Evolutionary conservation across 1,140 invertebrate species (phyloP).

Genomic region (Drosophila ficusphila): DNA sequence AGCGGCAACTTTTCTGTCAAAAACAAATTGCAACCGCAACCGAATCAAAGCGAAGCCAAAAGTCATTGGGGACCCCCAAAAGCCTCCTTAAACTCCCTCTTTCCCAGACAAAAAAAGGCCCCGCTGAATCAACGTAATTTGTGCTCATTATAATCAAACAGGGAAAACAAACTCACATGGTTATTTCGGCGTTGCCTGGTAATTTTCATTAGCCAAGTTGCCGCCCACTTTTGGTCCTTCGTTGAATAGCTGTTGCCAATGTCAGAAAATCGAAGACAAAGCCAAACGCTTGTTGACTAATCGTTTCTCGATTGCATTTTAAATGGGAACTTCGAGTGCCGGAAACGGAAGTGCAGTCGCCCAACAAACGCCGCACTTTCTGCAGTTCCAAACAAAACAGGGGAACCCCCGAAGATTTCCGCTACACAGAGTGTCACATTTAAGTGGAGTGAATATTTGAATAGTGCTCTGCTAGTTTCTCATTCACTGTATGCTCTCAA

Average conservation of each 20-base stretch:
- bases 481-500: background rate
- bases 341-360: conserved; percentile 67
- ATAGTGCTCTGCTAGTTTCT: background rate
- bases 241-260: conserved; percentile 1
- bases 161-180: conserved; percentile 28
- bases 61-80: too few species aligned
- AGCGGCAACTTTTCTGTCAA: conserved; percentile 18
- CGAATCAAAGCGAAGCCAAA: conserved; percentile 18
- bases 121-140: conserved; percentile 66
- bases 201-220: conserved; percentile 58
- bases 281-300: conserved; percentile 59
- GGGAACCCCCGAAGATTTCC: conserved; percentile 4
- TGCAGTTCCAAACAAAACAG: background rate
- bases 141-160: conserved; percentile 62
- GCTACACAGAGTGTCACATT: background rate
- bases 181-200: conserved; percentile 10
- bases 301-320: conserved; percentile 68
- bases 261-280: conserved; percentile 32
- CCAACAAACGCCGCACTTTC: conserved; percentile 5
- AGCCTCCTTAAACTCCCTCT: too few species aligned
- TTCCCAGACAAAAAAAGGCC: conserved; percentile 17
- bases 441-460: background rate
- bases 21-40: conserved; percentile 47
- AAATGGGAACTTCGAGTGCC: conserved; percentile 45
- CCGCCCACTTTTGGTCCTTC: conserved; percentile 1